Evolutionary conservation across 2,888 invertebrate species (phyloP), one percentile per base, ranked within the genome.

Genomic region (Callyntrura guangdongensis): DNA sequence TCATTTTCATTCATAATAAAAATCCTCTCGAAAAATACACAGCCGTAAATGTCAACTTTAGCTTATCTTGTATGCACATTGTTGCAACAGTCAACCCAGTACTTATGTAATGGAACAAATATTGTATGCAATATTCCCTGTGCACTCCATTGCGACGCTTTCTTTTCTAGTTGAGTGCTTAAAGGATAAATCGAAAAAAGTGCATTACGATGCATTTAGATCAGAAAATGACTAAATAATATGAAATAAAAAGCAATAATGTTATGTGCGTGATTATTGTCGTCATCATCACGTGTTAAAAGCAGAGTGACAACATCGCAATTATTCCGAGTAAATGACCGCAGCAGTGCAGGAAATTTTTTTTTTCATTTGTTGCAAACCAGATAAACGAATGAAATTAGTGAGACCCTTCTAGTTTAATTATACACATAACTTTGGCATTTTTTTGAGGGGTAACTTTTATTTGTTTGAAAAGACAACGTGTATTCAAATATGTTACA

Each of bases 21-120:
- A 59, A 59, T 0, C 5, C 17, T 14, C 14, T 2, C 27, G n/a
- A 12, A 67, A 64, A 64, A 67, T 27, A 67, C 27, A 27, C 67
- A 27, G 14, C n/a, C 12, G 27, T 22, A 64, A 64, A 64, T 67
- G 67, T 67, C 67, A 67, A 9, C 27, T 67, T 27, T 36, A 67
- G 67, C 67, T 67, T 67, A 27, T 67, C 36, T 67, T 36, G 36
- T 67, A 67, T 27, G 27, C 67, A 67, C 36, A 14, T 36, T 67
- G 36, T 11, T 67, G 67, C 67, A 67, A 67, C 27, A 25, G 20
- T 67, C 36, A 17, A 59, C 17, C 4, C 59, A 17, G 36, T 36
- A 36, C 36, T 36, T 36, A 36, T 36, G 36, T 36, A 36, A 36
- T 36, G 36, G 36, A 36, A 36, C 36, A 36, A 2, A 36, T 4